Conservation (phyloP, 1,140 invertebrate species). For the Drosophila pachea region DNA sequence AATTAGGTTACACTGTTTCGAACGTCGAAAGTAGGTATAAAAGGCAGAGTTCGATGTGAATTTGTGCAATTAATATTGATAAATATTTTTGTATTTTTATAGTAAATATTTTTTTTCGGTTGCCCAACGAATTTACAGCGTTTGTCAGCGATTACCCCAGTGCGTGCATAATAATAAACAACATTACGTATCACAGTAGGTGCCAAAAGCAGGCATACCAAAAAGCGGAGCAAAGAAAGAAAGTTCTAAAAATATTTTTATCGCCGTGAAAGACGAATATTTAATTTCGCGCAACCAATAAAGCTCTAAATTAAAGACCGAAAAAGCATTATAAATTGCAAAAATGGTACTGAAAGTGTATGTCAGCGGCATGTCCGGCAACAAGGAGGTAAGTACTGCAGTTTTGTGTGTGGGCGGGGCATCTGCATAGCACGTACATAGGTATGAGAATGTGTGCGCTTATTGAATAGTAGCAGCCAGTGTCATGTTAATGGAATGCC, state of each 20-base stretch:
- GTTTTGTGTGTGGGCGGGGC: conserved; percentile 30
- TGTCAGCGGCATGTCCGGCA: conserved; percentile 92
- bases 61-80: conserved; percentile 52
- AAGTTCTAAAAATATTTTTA: conserved; percentile 71
- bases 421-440: conserved; percentile 4
- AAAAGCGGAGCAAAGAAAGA: conserved; percentile 48
- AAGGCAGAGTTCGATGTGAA: conserved; percentile 26
- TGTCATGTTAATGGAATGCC: conserved; percentile 72
- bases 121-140: conserved; percentile 24
- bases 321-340: conserved; percentile 39
- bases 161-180: conserved; percentile 50
- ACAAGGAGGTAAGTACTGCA: conserved; percentile 88
- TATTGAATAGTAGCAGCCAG: conserved; percentile 30
- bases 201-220: conserved; percentile 38
- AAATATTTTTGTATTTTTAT: conserved; percentile 46
- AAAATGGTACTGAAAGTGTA: conserved; percentile 94
- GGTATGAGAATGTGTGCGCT: background rate
- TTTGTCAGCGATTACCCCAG: conserved; percentile 41
- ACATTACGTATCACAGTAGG: conserved; percentile 62
- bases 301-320: conserved; percentile 43
- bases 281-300: conserved; percentile 46
- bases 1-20: conserved; percentile 22
- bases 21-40: conserved; percentile 50
- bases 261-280: conserved; percentile 59
- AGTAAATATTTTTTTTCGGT: conserved; percentile 34